Conservation (phyloP, 2,888 invertebrate species). For the Troilus luridus region DNA sequence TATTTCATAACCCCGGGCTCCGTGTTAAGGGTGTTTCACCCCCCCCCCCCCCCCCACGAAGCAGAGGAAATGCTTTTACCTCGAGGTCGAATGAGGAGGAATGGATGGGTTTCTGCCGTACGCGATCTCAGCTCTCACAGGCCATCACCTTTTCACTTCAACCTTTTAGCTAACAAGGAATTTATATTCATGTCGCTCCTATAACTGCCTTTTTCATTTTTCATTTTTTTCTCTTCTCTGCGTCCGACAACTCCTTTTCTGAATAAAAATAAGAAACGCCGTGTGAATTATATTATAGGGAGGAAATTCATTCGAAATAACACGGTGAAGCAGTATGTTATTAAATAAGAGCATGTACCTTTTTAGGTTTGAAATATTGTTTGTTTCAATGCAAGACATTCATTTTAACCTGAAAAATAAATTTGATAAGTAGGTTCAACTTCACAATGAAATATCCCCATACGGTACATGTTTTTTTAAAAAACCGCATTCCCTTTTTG, state of each 20-base stretch:
- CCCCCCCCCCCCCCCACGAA: not conserved
- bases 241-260: constrained; percentile 6
- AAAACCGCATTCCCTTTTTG: too few relatives aligned
- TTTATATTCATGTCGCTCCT: constrained; percentile 27
- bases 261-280: not conserved
- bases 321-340: not conserved
- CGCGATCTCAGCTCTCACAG: constrained; percentile 15
- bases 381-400: too few relatives aligned
- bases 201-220: constrained; percentile 27
- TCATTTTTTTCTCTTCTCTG: not conserved
- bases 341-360: not conserved
- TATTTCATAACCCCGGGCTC: constrained; percentile 2
- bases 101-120: constrained; percentile 19
- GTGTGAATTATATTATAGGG: not conserved
- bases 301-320: not conserved
- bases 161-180: constrained; percentile 49
- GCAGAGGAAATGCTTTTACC: constrained; percentile 31
- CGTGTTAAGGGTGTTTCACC: not conserved
- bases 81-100: constrained; percentile 1
- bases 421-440: too few relatives aligned
- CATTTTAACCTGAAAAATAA: too few relatives aligned
- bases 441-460: too few relatives aligned
- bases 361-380: not conserved
- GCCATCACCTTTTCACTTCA: constrained; percentile 43
- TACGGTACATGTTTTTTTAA: too few relatives aligned